These are phyloP conservation scores for Mastacembelus armatus DNA, from an alignment of 2,797 vertebrate species.

Conservation along the genomic window DNA sequence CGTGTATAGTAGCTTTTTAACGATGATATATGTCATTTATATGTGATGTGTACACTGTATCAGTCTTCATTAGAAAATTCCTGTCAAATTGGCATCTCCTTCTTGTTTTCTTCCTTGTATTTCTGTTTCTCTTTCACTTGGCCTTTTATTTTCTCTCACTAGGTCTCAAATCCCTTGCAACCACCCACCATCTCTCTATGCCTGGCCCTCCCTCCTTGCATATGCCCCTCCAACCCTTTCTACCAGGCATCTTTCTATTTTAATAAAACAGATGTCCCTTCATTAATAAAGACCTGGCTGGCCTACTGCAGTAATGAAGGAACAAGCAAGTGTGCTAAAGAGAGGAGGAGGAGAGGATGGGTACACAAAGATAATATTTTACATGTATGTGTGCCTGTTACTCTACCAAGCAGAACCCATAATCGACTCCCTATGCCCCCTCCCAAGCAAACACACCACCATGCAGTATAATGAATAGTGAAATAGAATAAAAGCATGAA, in stretches of 20 bases:
- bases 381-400: conserved; percentile 30
- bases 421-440: conserved; percentile 10
- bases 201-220: conserved; percentile 47
- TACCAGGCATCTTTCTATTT: conserved; percentile 75
- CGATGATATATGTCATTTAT: conserved; percentile 53
- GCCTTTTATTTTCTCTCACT: conserved; percentile 49
- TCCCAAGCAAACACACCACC: conserved; percentile 18
- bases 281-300: conserved; percentile 77
- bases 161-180: conserved; percentile 45
- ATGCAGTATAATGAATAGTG: conserved; percentile 9
- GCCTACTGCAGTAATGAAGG: conserved; percentile 61
- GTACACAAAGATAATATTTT: conserved; percentile 29
- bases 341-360: conserved; percentile 17
- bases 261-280: conserved; percentile 84
- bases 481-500: conserved; percentile 12
- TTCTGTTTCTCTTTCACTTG: conserved; percentile 42
- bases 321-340: conserved; percentile 29
- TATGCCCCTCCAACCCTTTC: conserved; percentile 45
- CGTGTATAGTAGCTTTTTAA: conserved; percentile 29
- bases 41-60: conserved; percentile 35
- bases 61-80: conserved; percentile 55
- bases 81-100: conserved; percentile 39
- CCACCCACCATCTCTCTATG: conserved; percentile 32
- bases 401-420: conserved; percentile 27
- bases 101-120: conserved; percentile 15